These are phyloP conservation scores for Plecotus auritus DNA, from an alignment of 2,113 vertebrate genomes.

Conservation along the genomic window DNA sequence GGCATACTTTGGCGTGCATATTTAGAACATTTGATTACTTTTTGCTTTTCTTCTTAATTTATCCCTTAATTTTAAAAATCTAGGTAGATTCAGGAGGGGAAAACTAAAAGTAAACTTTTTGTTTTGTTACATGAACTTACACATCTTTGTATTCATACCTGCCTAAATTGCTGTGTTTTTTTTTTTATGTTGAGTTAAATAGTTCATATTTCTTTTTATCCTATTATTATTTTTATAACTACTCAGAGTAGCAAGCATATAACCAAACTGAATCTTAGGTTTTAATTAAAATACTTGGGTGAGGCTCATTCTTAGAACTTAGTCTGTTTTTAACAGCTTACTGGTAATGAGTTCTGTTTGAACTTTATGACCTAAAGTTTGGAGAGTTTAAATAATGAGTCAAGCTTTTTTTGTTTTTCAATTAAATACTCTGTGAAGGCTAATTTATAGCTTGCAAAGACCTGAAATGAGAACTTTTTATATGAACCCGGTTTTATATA, in stretches of 20 bases:
- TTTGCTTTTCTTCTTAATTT: background rate
- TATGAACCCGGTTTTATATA: background rate
- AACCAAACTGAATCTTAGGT: background rate
- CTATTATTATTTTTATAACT: background rate
- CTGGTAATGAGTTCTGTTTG: background rate
- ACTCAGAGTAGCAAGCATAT: background rate
- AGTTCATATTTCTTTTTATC: background rate
- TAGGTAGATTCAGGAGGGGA: background rate
- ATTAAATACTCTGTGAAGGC: constrained; percentile 9
- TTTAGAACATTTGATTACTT: background rate
- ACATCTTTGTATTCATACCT: background rate
- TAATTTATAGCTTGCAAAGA: constrained; percentile 15
- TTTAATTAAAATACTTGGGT: constrained; percentile 39
- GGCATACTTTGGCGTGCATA: background rate
- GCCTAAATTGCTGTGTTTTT: background rate
- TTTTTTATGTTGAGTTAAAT: constrained; percentile 10
- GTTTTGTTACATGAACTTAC: background rate
- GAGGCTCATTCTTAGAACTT: background rate
- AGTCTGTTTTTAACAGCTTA: constrained; percentile 5
- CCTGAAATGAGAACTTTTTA: constrained; percentile 30
- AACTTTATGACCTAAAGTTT: constrained; percentile 24
- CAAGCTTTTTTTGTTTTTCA: constrained; percentile 40
- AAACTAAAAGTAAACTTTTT: background rate
- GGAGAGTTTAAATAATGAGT: constrained; percentile 28
- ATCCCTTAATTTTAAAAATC: background rate